Percentiles rank a stretch among this genome's conserved stretches.
phyloP scores from a whole-genome alignment of 2,888 invertebrate genomes.

The Hartigia nigra region DNA sequence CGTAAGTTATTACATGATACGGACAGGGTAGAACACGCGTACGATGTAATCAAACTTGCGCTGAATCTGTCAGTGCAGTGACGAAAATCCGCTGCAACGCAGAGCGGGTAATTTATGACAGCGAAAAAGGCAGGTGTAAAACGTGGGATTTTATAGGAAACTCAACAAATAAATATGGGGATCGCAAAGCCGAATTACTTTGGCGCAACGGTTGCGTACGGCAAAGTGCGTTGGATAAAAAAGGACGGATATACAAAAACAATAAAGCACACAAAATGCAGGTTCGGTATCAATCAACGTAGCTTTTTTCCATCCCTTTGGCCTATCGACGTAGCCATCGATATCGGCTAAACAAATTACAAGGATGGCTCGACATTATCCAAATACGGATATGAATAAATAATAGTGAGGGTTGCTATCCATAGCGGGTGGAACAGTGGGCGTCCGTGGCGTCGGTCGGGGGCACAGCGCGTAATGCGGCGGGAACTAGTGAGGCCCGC shows the following conservation, averaged over 20 bases:
- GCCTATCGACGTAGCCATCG: conserved; percentile 3
- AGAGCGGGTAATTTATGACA: conserved; percentile 62
- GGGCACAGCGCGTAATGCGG: conserved; percentile 39
- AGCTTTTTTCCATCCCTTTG: background rate
- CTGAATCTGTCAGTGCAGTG: conserved; percentile 47
- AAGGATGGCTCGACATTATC: conserved; percentile 27
- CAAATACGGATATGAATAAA: conserved; percentile 55
- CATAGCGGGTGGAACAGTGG: conserved; percentile 28
- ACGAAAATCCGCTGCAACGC: conserved; percentile 49
- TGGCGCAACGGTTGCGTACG: background rate
- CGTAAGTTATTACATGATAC: background rate
- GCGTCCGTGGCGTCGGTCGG: conserved; percentile 34
- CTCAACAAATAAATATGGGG: conserved; percentile 61
- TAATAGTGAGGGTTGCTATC: conserved; percentile 44
- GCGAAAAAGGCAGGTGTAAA: conserved; percentile 61
- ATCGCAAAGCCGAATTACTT: conserved; percentile 35
- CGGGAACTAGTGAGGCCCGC: conserved; percentile 47
- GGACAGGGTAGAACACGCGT: background rate
- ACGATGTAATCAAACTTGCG: conserved; percentile 33
- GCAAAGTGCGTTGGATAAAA: background rate
- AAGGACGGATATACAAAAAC: background rate
- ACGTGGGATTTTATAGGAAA: conserved; percentile 55
- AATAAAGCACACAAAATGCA: background rate
- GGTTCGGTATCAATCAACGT: background rate
- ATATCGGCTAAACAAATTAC: conserved; percentile 29